Base-by-base conservation (phyloP, 2,888 invertebrate species). In the Andricus quercusramuli region DNA sequence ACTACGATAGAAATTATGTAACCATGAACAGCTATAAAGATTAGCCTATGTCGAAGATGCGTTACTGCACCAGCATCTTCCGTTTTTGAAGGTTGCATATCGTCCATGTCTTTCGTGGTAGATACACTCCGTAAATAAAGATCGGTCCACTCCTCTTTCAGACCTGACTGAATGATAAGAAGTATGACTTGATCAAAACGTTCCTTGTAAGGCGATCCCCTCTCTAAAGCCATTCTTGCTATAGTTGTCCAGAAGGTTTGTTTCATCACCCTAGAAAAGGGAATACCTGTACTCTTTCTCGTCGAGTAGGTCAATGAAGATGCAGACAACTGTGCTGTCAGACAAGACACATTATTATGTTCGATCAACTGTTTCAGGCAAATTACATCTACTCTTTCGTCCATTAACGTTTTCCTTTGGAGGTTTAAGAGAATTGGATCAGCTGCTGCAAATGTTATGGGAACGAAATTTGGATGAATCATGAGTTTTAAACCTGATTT, bases 201-300 rank as follows among this genome's bases (percentile, higher is more conserved):
- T 8, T 56, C n/a, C n/a, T n/a, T 56, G n/a, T 56, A 56, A 3
- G 56, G 56, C 2, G n/a, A 56, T n/a, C n/a, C 56, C 3, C n/a
- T 51, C 56, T 56, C 56, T 56, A 56, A 56, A 56, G 56, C n/a
- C n/a, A 56, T 56, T 56, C n/a, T 56, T 56, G 20, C n/a, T n/a
- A 9, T 3, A n/a, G 20, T 9, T 2, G 56, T 56, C 56, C n/a
- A 56, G n/a, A 56, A 56, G 56, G 56, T n/a, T 56, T 56, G n/a
- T 9, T 56, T 56, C 56, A 56, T 56, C n/a, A 56, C 20, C n/a
- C n/a, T 56, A 9, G 8, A 20, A 56, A 8, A n/a, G 0, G 9
- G 56, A 56, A n/a, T n/a, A 56, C 56, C 56, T n/a, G n/a, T n/a
- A 56, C n/a, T 56, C 8, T n/a, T 2, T 56, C 20, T 51, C 51